Evolutionary conservation across 2,797 vertebrate species (phyloP).

Genomic region (Sebastes wilsoni): DNA sequence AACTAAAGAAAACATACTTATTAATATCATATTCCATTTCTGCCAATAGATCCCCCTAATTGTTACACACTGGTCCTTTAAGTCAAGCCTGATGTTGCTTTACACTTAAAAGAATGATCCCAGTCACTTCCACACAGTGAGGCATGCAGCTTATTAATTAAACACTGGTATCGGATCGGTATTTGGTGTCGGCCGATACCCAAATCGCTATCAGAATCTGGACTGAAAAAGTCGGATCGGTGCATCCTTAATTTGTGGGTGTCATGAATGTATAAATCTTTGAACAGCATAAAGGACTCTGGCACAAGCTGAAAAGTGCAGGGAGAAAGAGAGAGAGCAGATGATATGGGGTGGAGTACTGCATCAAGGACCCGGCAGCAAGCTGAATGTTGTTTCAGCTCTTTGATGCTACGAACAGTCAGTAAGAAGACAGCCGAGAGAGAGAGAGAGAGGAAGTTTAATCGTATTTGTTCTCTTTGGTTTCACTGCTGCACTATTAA

Average conservation of each 20-base stretch:
- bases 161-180: too few species aligned
- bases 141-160: too few species aligned
- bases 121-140: too few species aligned
- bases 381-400: not conserved
- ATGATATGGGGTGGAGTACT: not conserved
- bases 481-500: not conserved
- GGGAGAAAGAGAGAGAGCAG: not conserved
- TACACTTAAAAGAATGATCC: too few species aligned
- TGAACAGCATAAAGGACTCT: not conserved
- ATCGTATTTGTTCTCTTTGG: not conserved
- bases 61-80: too few species aligned
- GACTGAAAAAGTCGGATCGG: too few species aligned
- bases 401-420: not conserved
- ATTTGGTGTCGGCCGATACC: too few species aligned
- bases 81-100: too few species aligned
- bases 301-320: not conserved
- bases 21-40: too few species aligned
- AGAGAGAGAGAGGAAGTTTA: not conserved
- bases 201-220: too few species aligned
- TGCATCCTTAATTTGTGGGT: not conserved
- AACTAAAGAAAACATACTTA: too few species aligned
- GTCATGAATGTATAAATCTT: conserved; percentile 13
- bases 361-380: not conserved
- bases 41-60: too few species aligned
- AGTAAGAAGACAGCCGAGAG: not conserved